These are phyloP conservation scores for Drosophila subobscura DNA, from an alignment of 1,140 invertebrate species.

Conservation along the genomic window DNA sequence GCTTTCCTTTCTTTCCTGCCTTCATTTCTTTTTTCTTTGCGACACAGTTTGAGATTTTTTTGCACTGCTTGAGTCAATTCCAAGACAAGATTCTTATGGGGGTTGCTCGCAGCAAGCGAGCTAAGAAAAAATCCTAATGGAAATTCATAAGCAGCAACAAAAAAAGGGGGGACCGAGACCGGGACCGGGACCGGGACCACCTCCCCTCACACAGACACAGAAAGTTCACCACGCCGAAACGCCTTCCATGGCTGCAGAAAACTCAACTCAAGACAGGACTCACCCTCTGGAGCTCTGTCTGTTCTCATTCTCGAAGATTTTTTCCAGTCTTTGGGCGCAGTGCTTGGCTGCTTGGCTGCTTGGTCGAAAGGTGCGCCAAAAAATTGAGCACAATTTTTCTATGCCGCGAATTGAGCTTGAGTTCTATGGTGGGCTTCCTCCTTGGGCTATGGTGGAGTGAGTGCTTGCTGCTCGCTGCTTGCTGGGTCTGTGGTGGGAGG, in stretches of 20 bases:
- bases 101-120: slow-evolving; percentile 39
- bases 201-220: not conserved
- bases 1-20: slow-evolving; percentile 6
- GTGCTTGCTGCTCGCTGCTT: not conserved
- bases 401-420: slow-evolving; percentile 10
- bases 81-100: slow-evolving; percentile 61
- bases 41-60: slow-evolving; percentile 51
- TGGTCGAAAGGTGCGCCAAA: slow-evolving; percentile 50
- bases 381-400: slow-evolving; percentile 76
- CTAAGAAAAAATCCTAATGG: not conserved
- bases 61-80: slow-evolving; percentile 54
- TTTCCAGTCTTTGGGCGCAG: slow-evolving; percentile 21
- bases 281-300: not conserved
- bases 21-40: slow-evolving; percentile 1
- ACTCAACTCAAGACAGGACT: slow-evolving; percentile 31
- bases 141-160: slow-evolving; percentile 3
- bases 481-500: not conserved
- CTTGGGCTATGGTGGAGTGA: not conserved
- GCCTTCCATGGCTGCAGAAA: slow-evolving; percentile 19
- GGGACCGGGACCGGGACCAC: not conserved
- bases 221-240: slow-evolving; percentile 9
- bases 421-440: slow-evolving; percentile 6
- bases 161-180: not conserved
- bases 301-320: slow-evolving; percentile 3
- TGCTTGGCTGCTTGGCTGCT: too few species aligned